Conservation (phyloP, 2,888 invertebrate species). For the Petrolisthes manimaculis region DNA sequence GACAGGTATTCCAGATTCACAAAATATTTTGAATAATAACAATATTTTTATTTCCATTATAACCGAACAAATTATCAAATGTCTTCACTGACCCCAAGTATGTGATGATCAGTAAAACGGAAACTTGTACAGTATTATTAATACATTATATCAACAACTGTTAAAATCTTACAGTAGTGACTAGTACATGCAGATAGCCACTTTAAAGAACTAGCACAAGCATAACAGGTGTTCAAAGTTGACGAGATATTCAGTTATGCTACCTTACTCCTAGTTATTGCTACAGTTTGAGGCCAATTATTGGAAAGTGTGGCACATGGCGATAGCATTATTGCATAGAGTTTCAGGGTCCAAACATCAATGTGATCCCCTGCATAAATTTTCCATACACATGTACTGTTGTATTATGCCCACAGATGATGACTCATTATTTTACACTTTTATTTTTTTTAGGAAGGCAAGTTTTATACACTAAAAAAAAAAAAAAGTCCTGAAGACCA, state of each 20-base stretch:
- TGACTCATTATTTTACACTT: no score
- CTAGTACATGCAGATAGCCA: neutral
- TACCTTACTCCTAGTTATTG: conserved; percentile 1
- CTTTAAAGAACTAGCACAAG: neutral
- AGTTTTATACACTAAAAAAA: no score
- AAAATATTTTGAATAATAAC: no score
- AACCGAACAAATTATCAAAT: no score
- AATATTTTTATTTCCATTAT: no score
- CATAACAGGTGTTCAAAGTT: neutral
- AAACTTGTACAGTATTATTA: no score
- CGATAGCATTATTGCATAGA: conserved; percentile 47
- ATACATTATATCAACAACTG: no score
- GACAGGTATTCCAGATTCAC: no score
- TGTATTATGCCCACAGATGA: neutral
- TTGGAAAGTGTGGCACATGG: neutral
- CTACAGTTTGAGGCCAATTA: neutral
- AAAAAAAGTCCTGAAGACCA: no score
- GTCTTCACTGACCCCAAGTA: no score
- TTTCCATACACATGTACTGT: neutral
- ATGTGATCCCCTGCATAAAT: conserved; percentile 32
- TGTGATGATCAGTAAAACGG: no score
- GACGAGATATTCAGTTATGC: conserved; percentile 10
- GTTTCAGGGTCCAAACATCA: neutral
- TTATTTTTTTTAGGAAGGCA: no score
- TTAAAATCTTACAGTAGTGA: neutral